phyloP scores from a whole-genome alignment of 1,140 invertebrate genomes.

The Listronotus oregonensis region DNA sequence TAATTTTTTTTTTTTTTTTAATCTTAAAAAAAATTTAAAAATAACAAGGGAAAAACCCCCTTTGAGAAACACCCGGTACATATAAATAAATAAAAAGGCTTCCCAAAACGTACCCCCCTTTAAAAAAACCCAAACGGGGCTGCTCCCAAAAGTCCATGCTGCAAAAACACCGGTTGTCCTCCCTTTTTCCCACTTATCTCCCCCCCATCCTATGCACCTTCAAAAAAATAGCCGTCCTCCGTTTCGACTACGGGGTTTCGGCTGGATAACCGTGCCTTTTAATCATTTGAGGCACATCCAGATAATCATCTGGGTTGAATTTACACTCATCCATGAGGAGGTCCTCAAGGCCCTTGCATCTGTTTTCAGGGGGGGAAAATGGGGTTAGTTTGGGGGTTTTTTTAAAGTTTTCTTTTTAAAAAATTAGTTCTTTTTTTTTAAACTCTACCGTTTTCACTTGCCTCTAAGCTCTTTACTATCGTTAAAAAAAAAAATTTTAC shows the following conservation, averaged over 20 bases:
- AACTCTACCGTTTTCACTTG: not conserved
- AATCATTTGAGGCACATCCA: slow-evolving; percentile 62
- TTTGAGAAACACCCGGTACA: no score
- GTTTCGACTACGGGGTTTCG: slow-evolving; percentile 68
- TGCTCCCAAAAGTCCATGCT: slow-evolving; percentile 80
- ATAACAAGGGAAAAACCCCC: no score
- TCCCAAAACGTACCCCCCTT: slow-evolving; percentile 59
- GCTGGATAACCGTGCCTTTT: slow-evolving; percentile 67
- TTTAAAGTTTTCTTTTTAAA: not conserved
- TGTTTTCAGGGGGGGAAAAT: not conserved
- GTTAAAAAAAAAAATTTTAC: not conserved
- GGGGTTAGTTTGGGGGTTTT: not conserved
- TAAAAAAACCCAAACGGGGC: slow-evolving; percentile 76
- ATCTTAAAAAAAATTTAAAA: no score
- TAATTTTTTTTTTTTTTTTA: no score
- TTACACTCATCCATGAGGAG: slow-evolving; percentile 18
- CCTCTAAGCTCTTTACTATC: not conserved
- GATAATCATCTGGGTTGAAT: slow-evolving; percentile 45
- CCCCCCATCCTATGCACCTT: slow-evolving; percentile 73
- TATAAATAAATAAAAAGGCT: no score
- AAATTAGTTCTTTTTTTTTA: no score
- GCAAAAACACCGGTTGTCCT: slow-evolving; percentile 54
- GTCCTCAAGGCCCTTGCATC: slow-evolving; percentile 2
- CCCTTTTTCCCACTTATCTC: slow-evolving; percentile 49
- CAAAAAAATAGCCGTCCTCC: slow-evolving; percentile 74